Base-by-base conservation (phyloP, 2,797 vertebrate genomes). In the Phrynocephalus guinanensis region DNA sequence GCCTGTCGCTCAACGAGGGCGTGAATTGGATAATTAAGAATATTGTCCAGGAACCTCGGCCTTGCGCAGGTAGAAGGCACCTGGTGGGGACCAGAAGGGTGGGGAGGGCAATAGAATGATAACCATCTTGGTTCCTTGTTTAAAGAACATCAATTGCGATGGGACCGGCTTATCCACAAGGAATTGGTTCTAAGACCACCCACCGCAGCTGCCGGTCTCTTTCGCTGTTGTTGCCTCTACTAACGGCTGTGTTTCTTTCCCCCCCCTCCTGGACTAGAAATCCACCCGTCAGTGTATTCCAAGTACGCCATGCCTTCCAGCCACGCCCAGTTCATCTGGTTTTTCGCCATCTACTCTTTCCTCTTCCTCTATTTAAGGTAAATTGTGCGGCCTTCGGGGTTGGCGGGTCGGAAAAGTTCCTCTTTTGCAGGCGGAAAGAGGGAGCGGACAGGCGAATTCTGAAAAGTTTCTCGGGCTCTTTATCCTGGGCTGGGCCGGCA, bases 301-400 rank as follows among this genome's bases (percentile, higher is more conserved):
- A 98, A 99, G 92, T 99, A 99, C 94, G 99, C 98, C 92, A 99
- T 99, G 98, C 99, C 99, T 6, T 99, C 99, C 94, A 99, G 97
- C 95, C 99, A 99, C 94, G 98, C 99, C 92, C 99, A 99, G 92
- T 98, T 99, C 86, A 99, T 99, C 96, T 99, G 99, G 99, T 99
- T 99, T 97, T 99, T 99, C 97, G 98, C 98, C 89, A 96, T 99
- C 96, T 99, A 99, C 95, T 99, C 99, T 94, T 99, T 99, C 96
- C 98, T 99, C 92, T 99, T 99, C 95, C 98, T 99, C 94, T 99
- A 99, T 98, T 98, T 99, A 97, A 98, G 99, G 99, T 99, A 93
- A 98, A 97, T 79, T 22, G 26, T 76, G 79, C 11, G 0, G 30
- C 38, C 20, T 2, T 88, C 44, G 20, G 2, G 8, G 1, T n/a